Evolutionary conservation across 2,888 invertebrate genomes (phyloP), one percentile per base, ranked within the genome.

Genomic region (Tachystola acroxantha): DNA sequence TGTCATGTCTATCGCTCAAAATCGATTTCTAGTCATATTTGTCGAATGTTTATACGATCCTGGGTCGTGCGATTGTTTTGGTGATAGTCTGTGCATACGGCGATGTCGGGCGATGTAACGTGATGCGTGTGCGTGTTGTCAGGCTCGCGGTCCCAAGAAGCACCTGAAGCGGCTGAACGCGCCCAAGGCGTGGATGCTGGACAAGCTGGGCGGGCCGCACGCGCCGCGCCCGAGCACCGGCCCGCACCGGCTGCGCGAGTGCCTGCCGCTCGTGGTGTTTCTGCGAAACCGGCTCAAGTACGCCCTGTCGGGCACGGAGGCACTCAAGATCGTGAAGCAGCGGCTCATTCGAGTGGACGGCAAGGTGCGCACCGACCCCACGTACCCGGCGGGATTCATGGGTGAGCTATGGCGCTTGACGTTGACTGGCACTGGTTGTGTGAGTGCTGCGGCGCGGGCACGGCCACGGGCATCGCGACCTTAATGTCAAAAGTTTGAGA

Each of bases 101-200:
- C n/a, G n/a, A n/a, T n/a, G n/a, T n/a, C n/a, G n/a, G n/a, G n/a
- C n/a, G n/a, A n/a, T n/a, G n/a, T n/a, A n/a, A n/a, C n/a, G n/a
- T 30, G 32, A n/a, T 19, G 13, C 30, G 14, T 54, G 46, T 57
- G 39, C 87, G 10, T n/a, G n/a, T n/a, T n/a, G n/a, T n/a, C 76
- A 96, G 98, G 97, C 96, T 88, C 95, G 99, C 88, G 99, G 99
- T 84, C 98, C 98, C 31, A 98, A 98, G 88, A 98, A 99, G 90
- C 99, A 99, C 89, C 91, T 99, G 91, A 99, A 99, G 93, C 97
- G 99, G 88, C 91, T 99, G 70, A 94, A 96, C 80, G 99, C 99
- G 42, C 99, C 99, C 7, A 98, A 98, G 88, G 96, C 99, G 94
- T 99, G 99, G 99, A 99, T 99, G 98, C 92, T 99, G 91, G 99